These are phyloP conservation scores for Phainopepla nitens DNA, from an alignment of 2,113 vertebrate species.

Conservation along the genomic window DNA sequence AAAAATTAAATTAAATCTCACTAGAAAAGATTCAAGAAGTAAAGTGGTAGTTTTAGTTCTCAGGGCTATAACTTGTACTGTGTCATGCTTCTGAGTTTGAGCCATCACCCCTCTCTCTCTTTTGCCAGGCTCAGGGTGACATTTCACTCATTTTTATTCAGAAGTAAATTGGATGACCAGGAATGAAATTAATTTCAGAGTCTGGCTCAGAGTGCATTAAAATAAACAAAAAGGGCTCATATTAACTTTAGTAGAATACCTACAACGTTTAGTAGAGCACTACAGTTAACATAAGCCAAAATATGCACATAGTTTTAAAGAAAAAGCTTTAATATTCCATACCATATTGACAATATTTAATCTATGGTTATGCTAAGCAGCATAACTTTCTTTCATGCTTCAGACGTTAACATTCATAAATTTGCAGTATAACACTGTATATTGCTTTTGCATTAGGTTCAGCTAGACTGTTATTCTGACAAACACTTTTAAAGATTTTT, in stretches of 20 bases:
- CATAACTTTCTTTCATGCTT: neutral
- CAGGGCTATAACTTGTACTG: neutral
- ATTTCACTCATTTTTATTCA: neutral
- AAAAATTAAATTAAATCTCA: conserved; percentile 44
- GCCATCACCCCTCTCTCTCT: neutral
- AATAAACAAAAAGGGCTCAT: neutral
- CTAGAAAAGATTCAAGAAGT: neutral
- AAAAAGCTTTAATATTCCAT: neutral
- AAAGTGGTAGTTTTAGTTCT: neutral
- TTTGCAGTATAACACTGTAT: neutral
- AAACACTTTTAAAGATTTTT: neutral
- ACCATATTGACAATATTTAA: neutral
- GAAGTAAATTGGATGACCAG: neutral
- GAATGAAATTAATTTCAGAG: neutral
- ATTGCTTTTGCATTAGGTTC: neutral
- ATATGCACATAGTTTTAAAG: neutral
- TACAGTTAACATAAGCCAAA: neutral
- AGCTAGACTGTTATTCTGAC: neutral
- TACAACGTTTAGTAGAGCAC: neutral
- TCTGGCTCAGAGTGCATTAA: neutral
- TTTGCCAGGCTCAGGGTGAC: neutral
- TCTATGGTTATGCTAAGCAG: neutral
- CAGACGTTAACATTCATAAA: neutral
- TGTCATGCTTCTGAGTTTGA: neutral
- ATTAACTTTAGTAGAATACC: neutral